Conservation (phyloP, 1,140 invertebrate genomes). For the Hylaeus volcanicus region DNA sequence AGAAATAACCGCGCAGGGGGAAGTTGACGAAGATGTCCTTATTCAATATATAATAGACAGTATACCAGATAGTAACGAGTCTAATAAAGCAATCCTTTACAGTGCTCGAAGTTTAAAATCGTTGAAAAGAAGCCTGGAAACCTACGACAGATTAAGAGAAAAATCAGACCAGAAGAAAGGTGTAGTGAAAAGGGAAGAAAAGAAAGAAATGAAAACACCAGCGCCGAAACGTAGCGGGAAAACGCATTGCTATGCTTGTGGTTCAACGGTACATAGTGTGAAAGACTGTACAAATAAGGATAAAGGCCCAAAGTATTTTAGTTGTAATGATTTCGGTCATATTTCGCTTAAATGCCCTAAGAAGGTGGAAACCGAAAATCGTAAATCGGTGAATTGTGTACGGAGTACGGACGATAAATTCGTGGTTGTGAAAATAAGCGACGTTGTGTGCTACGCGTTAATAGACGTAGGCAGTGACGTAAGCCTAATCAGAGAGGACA, state of each 20-base stretch:
- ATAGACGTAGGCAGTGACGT: constrained; percentile 53
- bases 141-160: constrained; percentile 32
- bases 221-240: neutral
- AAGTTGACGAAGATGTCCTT: too few species aligned
- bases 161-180: neutral
- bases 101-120: constrained; percentile 8
- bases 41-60: constrained; percentile 38
- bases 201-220: neutral
- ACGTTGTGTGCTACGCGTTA: constrained; percentile 4
- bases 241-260: constrained; percentile 32
- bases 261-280: constrained; percentile 27
- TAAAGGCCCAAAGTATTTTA: constrained; percentile 53
- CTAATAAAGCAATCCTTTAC: constrained; percentile 54
- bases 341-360: constrained; percentile 23
- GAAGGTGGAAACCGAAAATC: neutral
- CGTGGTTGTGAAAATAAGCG: neutral
- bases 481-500: constrained; percentile 21
- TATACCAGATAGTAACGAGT: constrained; percentile 47
- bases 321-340: constrained; percentile 42
- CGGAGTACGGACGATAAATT: constrained; percentile 1
- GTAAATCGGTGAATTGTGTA: constrained; percentile 11
- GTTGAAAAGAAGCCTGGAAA: constrained; percentile 33
- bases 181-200: neutral
- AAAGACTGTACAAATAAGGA: constrained; percentile 39
- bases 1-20: too few species aligned